phyloP scores from a whole-genome alignment of 53 echinoderm and acorn worm species.

The Paelopatides confundens region DNA sequence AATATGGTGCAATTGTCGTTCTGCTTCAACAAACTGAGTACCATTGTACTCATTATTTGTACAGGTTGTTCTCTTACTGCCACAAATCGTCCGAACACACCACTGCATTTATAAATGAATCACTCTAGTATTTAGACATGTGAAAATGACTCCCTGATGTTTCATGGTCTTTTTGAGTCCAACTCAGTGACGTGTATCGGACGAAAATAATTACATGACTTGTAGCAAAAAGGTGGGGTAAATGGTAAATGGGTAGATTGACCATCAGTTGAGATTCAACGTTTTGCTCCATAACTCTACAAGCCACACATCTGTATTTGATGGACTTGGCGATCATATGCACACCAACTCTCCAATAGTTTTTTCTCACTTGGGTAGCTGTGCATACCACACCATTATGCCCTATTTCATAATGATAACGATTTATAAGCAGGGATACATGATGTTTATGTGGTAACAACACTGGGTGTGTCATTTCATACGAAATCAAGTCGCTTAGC shows the following conservation, averaged over 20 bases:
- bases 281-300: slow-evolving; percentile 41
- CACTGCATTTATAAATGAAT: slow-evolving; percentile 66
- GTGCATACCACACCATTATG: slow-evolving; percentile 69
- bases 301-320: slow-evolving; percentile 59
- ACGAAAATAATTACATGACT: slow-evolving; percentile 68
- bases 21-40: slow-evolving; percentile 65
- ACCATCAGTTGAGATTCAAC: slow-evolving; percentile 60
- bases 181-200: slow-evolving; percentile 52
- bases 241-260: slow-evolving; percentile 46
- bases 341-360: slow-evolving; percentile 66
- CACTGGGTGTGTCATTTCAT: slow-evolving; percentile 60
- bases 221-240: slow-evolving; percentile 56
- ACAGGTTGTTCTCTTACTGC: slow-evolving; percentile 67
- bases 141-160: slow-evolving; percentile 71
- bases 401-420: slow-evolving; percentile 45
- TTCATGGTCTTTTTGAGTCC: slow-evolving; percentile 56
- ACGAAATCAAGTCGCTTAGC: slow-evolving; percentile 44
- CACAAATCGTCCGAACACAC: slow-evolving; percentile 63
- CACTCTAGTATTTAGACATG: slow-evolving; percentile 73
- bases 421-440: slow-evolving; percentile 57
- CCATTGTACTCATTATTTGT: slow-evolving; percentile 62
- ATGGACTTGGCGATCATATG: slow-evolving; percentile 62
- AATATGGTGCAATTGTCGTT: slow-evolving; percentile 53
- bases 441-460: slow-evolving; percentile 55
- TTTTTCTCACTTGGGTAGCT: slow-evolving; percentile 58